phyloP scores from a whole-genome alignment of 2,113 vertebrate genomes.

The Anhinga rufa region DNA sequence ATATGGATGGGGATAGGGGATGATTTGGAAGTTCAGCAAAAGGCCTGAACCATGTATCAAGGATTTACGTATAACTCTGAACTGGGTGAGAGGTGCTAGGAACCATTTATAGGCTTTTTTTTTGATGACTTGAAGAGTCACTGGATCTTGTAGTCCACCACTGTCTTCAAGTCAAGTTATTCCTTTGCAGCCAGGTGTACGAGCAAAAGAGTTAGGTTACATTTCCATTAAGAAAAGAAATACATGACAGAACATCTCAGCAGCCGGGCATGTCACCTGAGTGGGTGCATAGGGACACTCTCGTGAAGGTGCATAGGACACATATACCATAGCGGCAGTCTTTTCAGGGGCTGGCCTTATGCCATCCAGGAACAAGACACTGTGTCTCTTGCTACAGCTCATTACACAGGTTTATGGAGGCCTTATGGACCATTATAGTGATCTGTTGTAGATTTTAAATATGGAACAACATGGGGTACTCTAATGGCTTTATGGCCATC shows the following conservation, averaged over 20 bases:
- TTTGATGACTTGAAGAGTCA: rapidly evolving
- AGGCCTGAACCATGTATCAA: not conserved
- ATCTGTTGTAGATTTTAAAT: not conserved
- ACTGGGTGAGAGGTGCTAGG: not conserved
- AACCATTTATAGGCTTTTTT: not conserved
- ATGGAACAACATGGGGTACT: not conserved
- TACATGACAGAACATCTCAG: not conserved
- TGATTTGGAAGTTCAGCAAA: not conserved
- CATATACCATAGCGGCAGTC: too few species aligned
- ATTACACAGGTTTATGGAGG: slow-evolving; percentile 25
- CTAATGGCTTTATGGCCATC: not conserved
- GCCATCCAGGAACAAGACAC: not conserved
- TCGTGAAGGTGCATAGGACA: too few species aligned
- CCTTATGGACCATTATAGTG: not conserved
- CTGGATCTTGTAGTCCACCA: not conserved
- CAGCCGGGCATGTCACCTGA: not conserved
- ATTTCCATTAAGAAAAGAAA: not conserved
- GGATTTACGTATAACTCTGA: not conserved
- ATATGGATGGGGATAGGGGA: not conserved
- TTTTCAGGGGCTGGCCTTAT: not conserved
- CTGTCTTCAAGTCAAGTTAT: not conserved
- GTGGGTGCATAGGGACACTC: not conserved
- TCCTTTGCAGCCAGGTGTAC: not conserved
- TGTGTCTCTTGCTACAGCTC: not conserved
- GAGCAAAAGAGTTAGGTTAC: not conserved